Conservation (phyloP, 2,113 vertebrate species). For the Butorides virescens region DNA sequence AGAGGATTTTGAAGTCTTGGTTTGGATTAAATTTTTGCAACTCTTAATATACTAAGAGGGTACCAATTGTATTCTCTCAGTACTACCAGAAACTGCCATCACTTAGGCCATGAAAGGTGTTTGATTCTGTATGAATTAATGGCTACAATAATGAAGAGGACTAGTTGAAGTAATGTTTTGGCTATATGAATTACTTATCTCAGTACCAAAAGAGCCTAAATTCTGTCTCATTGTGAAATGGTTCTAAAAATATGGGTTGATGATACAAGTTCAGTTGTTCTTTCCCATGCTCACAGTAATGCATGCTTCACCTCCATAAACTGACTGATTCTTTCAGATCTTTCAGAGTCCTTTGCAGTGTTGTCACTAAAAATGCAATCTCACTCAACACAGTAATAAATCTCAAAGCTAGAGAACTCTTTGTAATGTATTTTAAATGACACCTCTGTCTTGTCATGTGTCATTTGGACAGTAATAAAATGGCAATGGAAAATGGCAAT, state of each 20-base stretch:
- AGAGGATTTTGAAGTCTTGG: background rate
- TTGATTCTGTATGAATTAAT: background rate
- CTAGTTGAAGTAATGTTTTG: background rate
- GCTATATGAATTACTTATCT: background rate
- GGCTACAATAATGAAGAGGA: background rate
- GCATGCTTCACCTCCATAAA: background rate
- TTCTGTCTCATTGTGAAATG: background rate
- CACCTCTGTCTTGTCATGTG: conserved; percentile 7
- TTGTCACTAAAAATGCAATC: conserved; percentile 39
- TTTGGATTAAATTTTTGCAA: background rate
- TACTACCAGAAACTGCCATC: background rate
- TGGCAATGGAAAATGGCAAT: conserved; percentile 4
- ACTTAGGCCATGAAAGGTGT: background rate
- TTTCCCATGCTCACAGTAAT: background rate
- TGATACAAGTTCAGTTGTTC: background rate
- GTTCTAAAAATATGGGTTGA: background rate
- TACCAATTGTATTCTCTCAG: background rate
- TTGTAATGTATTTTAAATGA: conserved; percentile 52
- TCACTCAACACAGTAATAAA: conserved; percentile 34
- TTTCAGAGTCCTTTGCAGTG: background rate
- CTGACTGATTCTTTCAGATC: background rate
- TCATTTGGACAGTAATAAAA: conserved; percentile 28
- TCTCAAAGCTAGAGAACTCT: conserved; percentile 10
- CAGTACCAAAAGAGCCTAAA: background rate
- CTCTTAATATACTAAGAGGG: background rate